These are phyloP conservation scores for Cylas formicarius DNA, from an alignment of 1,140 invertebrate genomes.

Conservation along the genomic window DNA sequence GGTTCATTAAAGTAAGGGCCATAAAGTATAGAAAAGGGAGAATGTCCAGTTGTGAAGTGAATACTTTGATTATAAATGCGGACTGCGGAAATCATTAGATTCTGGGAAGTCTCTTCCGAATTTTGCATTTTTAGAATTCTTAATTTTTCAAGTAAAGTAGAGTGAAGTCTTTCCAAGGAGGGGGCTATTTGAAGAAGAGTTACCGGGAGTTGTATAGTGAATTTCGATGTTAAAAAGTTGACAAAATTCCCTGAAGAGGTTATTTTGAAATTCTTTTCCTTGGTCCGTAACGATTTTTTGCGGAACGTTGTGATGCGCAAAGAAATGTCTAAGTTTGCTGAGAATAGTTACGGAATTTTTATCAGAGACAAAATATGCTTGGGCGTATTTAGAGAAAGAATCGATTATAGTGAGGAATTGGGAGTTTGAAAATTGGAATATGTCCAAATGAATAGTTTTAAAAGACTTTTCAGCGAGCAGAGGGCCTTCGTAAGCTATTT, in stretches of 20 bases:
- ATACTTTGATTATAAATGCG: conserved; percentile 25
- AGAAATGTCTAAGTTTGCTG: conserved; percentile 6
- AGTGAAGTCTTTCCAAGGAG: conserved; percentile 27
- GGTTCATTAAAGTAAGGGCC: conserved; percentile 20
- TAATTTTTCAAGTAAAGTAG: conserved; percentile 24
- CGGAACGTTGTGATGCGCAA: conserved; percentile 13
- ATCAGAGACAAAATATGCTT: conserved; percentile 18
- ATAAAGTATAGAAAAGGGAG: conserved; percentile 26
- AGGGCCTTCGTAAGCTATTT: conserved; percentile 12
- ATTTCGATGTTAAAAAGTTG: conserved; percentile 21
- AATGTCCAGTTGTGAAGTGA: conserved; percentile 16
- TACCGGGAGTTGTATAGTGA: conserved; percentile 17
- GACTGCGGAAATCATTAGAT: conserved; percentile 21
- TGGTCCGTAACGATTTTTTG: conserved; percentile 20
- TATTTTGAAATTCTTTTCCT: conserved; percentile 27
- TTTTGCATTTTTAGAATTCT: conserved; percentile 12
- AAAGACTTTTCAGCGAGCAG: conserved; percentile 22
- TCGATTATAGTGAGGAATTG: conserved; percentile 29
- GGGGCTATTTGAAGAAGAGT: conserved; percentile 20
- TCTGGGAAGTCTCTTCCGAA: conserved; percentile 6
- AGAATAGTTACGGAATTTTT: conserved; percentile 3
- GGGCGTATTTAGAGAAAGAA: conserved; percentile 30
- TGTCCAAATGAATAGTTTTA: conserved; percentile 26
- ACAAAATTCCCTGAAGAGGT: conserved; percentile 26
- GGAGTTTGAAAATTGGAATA: conserved; percentile 20